These are phyloP conservation scores for Drosophila eugracilis DNA, from an alignment of 1,140 invertebrate species.

Conservation along the genomic window DNA sequence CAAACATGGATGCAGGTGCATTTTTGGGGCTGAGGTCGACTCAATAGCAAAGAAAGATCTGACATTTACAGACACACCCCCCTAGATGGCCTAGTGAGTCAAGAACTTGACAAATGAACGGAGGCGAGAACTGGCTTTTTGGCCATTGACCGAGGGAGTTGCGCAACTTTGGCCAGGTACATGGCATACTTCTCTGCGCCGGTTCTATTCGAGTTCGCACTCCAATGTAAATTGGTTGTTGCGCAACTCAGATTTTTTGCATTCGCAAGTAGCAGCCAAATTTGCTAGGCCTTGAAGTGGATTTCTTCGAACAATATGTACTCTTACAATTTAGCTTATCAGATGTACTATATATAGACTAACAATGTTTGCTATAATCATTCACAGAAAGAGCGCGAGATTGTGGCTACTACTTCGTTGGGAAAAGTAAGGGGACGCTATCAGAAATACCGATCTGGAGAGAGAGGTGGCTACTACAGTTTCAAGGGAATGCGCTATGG, in stretches of 20 bases:
- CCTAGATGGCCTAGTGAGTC: background rate
- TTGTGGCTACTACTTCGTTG: constrained; percentile 81
- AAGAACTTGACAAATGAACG: constrained; percentile 9
- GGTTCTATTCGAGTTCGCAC: constrained; percentile 51
- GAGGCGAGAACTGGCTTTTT: constrained; percentile 47
- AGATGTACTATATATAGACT: background rate
- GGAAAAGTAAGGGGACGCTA: constrained; percentile 86
- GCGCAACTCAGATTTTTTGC: constrained; percentile 39
- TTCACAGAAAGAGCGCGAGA: constrained; percentile 85
- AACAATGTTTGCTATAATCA: background rate
- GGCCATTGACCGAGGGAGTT: constrained; percentile 37
- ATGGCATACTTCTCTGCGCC: constrained; percentile 35
- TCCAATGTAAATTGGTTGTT: constrained; percentile 66
- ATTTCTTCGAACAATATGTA: background rate
- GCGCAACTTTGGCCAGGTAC: constrained; percentile 53
- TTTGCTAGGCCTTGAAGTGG: constrained; percentile 33
- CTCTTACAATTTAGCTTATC: background rate
- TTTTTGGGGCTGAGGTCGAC: constrained; percentile 49
- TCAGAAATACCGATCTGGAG: constrained; percentile 85
- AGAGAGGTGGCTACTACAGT: constrained; percentile 86
- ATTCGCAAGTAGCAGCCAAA: constrained; percentile 22
- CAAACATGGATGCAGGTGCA: constrained; percentile 49
- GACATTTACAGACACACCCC: constrained; percentile 16
- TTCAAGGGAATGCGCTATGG: constrained; percentile 87
- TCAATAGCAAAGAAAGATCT: constrained; percentile 74